Conservation (phyloP, 2,888 invertebrate genomes). For the Cyrtodaria siliqua region DNA sequence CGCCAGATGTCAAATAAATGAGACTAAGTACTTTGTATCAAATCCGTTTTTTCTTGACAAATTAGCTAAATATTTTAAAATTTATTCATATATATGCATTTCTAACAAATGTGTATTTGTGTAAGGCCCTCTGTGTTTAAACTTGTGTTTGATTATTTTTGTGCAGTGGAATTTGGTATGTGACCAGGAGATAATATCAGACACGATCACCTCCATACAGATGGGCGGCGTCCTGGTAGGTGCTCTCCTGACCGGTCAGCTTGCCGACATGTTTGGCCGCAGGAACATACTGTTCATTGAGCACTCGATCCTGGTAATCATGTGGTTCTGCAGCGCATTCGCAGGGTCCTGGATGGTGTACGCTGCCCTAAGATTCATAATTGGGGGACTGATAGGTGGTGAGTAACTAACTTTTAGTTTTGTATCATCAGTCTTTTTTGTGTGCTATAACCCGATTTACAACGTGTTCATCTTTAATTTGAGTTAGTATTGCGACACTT, state of each 20-base stretch:
- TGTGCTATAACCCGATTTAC: no score
- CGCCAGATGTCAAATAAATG: no score
- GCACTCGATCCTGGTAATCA: slow-evolving; percentile 76
- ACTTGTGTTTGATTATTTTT: neutral
- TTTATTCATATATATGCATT: no score
- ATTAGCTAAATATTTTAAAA: no score
- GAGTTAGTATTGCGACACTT: no score
- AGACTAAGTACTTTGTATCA: no score
- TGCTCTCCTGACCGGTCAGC: slow-evolving; percentile 81
- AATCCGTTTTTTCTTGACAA: no score
- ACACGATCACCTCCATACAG: slow-evolving; percentile 81
- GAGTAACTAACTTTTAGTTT: no score
- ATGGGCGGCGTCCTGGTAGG: slow-evolving; percentile 83
- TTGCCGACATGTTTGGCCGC: slow-evolving; percentile 83
- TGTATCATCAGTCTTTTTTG: no score
- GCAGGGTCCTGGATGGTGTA: slow-evolving; percentile 82
- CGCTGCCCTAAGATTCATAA: slow-evolving; percentile 77
- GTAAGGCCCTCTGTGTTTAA: no score
- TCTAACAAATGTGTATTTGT: no score
- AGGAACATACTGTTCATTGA: slow-evolving; percentile 77
- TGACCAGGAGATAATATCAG: slow-evolving; percentile 69
- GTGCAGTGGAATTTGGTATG: slow-evolving; percentile 83
- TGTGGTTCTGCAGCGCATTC: slow-evolving; percentile 79
- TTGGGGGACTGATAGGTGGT: slow-evolving; percentile 83
- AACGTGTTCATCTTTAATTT: no score